Base-by-base conservation (phyloP, 2,888 invertebrate genomes). In the Lithophane socia region DNA sequence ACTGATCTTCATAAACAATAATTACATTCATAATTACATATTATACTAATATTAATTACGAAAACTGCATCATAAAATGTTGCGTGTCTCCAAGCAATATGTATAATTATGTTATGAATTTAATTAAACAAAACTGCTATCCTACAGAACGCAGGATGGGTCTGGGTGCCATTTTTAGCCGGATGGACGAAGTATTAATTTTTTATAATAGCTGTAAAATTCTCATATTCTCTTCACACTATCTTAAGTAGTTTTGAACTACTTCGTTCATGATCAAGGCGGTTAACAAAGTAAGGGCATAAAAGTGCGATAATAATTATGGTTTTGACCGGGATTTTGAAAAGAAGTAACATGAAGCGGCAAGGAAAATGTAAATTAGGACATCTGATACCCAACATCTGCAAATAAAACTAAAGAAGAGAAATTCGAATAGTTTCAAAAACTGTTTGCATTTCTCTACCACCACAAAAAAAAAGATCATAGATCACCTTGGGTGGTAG, bases 121-220 rank as follows among this genome's bases (percentile, higher is more conserved):
- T 76, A 80, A 80, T 88, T 80, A 80, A 79, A 86, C 68, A 79
- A 82, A 73, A 86, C 80, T 85, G 70, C 75, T 64, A 82, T 86
- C 49, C 44, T 77, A 63, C 47, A 64, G 68, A 71, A 74, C 73
- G 64, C 91, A 91, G 91, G 92, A 92, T 92, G 89, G 82, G 42
- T 83, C 86, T 83, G 77, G 79, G 79, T 79, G 82, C 85, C 80
- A 86, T 84, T 87, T 85, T 89, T 88, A 91, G 88, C 92, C 90
- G 90, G 88, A 89, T 85, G 87, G 81, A 75, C 77, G 72, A 76
- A 75, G 80, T 89, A 89, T 90, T 89, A 89, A 88, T 90, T 90
- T 89, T 89, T 92, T 89, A 90, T 91, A 88, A 81, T 80, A 66
- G 78, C 67, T 70, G 81, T 83, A 81, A 82, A 87, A 69, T 52